phyloP scores from a whole-genome alignment of 1,140 invertebrate species.

The Trialeurodes vaporariorum region DNA sequence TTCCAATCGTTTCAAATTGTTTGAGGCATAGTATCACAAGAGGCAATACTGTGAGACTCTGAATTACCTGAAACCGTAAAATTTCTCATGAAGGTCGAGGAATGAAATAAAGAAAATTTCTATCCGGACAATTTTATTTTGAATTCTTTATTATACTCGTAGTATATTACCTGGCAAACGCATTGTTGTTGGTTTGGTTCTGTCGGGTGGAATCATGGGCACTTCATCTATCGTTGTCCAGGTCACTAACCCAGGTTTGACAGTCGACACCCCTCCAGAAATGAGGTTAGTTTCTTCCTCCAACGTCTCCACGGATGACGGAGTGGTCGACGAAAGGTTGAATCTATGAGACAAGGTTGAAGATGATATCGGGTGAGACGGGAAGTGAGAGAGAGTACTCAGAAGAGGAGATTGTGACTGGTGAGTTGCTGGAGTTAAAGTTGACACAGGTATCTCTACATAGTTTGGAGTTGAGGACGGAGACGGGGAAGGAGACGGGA shows the following conservation, averaged over 20 bases:
- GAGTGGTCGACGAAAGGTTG: background rate
- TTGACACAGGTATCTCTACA: background rate
- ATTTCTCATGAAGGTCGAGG: too few relatives aligned
- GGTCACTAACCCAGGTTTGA: conserved; percentile 40
- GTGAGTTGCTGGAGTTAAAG: background rate
- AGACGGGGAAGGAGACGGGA: background rate
- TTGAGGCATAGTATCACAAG: too few relatives aligned
- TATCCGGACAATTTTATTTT: too few relatives aligned
- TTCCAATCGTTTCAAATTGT: too few relatives aligned
- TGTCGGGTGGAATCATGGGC: conserved; percentile 22
- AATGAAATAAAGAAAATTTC: too few relatives aligned
- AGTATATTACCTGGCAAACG: background rate
- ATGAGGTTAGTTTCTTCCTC: conserved; percentile 29
- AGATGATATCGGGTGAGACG: background rate
- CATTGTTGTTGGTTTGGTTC: conserved; percentile 15
- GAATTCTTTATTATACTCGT: too few relatives aligned
- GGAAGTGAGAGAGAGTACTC: background rate
- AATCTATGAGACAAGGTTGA: background rate
- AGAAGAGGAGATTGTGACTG: background rate
- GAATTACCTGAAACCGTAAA: too few relatives aligned
- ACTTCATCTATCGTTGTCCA: conserved; percentile 46
- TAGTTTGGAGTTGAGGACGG: background rate
- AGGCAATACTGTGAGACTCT: too few relatives aligned
- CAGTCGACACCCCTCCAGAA: conserved; percentile 26
- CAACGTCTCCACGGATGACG: conserved; percentile 6